Conservation (phyloP, 2,888 invertebrate species). For the Tachina fera region DNA sequence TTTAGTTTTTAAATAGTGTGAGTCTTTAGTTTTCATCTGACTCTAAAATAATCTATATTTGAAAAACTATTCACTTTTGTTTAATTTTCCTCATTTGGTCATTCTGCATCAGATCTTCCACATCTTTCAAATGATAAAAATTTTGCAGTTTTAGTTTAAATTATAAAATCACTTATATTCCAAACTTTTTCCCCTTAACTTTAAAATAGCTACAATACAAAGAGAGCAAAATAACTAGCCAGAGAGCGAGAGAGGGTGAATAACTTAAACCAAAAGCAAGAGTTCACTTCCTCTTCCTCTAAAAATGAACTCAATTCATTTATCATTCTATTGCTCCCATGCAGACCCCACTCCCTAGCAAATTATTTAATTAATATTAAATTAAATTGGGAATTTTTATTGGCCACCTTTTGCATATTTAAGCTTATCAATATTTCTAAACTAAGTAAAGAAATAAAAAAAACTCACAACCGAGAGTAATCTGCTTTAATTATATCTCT, state of each 20-base stretch:
- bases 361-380: conserved; percentile 68
- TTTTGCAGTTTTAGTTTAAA: too few species aligned
- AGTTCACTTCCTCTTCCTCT: background rate
- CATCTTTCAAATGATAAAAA: too few species aligned
- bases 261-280: background rate
- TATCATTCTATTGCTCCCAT: background rate
- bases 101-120: too few species aligned
- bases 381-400: conserved; percentile 75
- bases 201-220: background rate
- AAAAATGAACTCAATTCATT: conserved; percentile 17
- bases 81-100: too few species aligned
- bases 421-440: conserved; percentile 59
- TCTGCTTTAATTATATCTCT: background rate
- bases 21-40: too few species aligned
- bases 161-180: background rate
- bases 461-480: background rate
- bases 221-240: too few species aligned
- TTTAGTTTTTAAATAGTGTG: too few species aligned
- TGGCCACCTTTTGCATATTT: conserved; percentile 80
- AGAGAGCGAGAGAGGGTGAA: background rate
- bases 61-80: too few species aligned
- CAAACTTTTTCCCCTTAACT: background rate
- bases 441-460: background rate
- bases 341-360: background rate
- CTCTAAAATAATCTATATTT: too few species aligned